A percentile compares a stretch with the other conserved stretches of the same genome.
phyloP scores from a whole-genome alignment of 1,140 invertebrate species.

The Spodoptera frugiperda region DNA sequence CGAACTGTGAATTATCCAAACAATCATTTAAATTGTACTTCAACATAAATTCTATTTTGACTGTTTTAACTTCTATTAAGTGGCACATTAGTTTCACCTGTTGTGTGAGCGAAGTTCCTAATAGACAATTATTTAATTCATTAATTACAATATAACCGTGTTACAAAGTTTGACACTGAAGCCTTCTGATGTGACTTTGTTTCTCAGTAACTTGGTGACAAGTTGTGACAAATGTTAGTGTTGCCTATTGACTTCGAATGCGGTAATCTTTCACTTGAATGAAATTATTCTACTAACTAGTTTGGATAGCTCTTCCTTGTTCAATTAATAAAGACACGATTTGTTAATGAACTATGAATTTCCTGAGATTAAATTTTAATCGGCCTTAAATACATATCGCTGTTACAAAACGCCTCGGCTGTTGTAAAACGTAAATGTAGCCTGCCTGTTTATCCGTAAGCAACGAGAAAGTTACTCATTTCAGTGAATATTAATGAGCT shows the following conservation, averaged over 20 bases:
- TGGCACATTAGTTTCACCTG: constrained; percentile 36
- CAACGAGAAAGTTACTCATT: constrained; percentile 41
- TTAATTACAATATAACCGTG: constrained; percentile 39
- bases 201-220: constrained; percentile 38
- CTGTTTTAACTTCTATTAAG: constrained; percentile 18
- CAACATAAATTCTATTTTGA: not conserved
- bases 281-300: constrained; percentile 11
- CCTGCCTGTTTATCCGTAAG: constrained; percentile 29
- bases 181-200: constrained; percentile 25
- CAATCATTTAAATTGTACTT: not conserved
- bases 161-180: constrained; percentile 43
- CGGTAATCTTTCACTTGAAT: constrained; percentile 19
- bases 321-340: no score
- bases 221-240: constrained; percentile 33
- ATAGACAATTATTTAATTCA: constrained; percentile 37
- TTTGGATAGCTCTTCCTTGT: not conserved
- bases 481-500: constrained; percentile 46
- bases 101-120: constrained; percentile 7
- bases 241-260: constrained; percentile 13
- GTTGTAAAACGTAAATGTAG: constrained; percentile 22
- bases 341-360: no score
- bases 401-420: constrained; percentile 15
- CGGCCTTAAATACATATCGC: constrained; percentile 28
- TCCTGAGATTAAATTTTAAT: not conserved
- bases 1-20: constrained; percentile 15